phyloP scores from a whole-genome alignment of 2,113 vertebrate genomes.

The Nerophis ophidion region DNA sequence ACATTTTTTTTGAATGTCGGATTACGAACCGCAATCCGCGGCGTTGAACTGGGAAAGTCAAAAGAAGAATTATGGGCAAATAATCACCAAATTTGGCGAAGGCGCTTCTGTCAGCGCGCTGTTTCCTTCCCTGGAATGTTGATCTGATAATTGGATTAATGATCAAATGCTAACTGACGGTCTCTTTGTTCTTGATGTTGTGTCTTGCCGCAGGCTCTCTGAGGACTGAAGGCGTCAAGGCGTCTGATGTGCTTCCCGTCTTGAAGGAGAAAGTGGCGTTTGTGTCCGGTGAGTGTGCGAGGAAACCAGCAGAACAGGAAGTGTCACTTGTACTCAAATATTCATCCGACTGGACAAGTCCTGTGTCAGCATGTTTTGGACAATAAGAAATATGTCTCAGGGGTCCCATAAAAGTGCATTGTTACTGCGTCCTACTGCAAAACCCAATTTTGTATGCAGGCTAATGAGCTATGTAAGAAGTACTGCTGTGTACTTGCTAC shows the following conservation, averaged over 20 bases:
- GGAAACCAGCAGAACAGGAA: not conserved
- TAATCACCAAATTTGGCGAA: not conserved
- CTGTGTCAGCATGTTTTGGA: too few relatives aligned
- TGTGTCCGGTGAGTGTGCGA: constrained; percentile 85
- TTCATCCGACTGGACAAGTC: too few relatives aligned
- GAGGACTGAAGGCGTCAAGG: constrained; percentile 93
- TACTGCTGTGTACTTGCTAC: too few relatives aligned
- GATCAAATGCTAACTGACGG: constrained; percentile 13
- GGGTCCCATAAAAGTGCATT: too few relatives aligned
- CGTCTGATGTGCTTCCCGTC: constrained; percentile 91
- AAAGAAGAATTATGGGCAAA: not conserved
- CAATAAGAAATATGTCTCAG: too few relatives aligned
- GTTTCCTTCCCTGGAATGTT: constrained; percentile 45
- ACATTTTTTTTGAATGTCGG: not conserved
- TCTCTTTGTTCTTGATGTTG: not conserved
- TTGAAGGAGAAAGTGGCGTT: constrained; percentile 98
- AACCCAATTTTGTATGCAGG: too few relatives aligned
- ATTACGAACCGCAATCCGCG: not conserved
- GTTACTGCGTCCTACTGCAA: too few relatives aligned
- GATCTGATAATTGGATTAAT: constrained; percentile 62
- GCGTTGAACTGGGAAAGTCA: not conserved
- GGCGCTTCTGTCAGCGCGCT: constrained; percentile 8
- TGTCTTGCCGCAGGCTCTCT: constrained; percentile 77
- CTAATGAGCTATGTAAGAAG: too few relatives aligned
- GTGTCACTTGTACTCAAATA: too few relatives aligned